Evolutionary conservation across 2,113 vertebrate species (phyloP), one percentile per base, ranked within the genome.

Genomic region (Burhinus oedicnemus): DNA sequence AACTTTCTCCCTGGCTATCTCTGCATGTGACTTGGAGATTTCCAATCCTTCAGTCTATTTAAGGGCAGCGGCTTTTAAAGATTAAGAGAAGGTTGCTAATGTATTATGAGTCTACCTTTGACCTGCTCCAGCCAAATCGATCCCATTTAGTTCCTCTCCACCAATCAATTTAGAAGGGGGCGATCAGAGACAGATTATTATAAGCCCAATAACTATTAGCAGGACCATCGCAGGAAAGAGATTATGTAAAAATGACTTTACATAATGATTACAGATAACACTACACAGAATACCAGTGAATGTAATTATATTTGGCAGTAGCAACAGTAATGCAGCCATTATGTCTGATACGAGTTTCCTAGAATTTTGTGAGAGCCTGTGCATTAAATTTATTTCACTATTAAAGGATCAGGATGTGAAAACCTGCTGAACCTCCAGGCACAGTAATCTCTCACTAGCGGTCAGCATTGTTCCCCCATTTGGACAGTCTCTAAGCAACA

Each of bases 241-340:
- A 76, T 91, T 89, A 76, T 89, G 51, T 93, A 82, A 45, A 94
- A 95, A 77, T 94, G 49, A 80, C 70, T 89, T 80, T 30, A 93
- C 70, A 38, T 95, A 86, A 93, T 72, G 89, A 87, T 94, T 95
- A 85, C 81, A 91, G 87, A 90, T 94, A 95, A 45, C 54, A 27
- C 49, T 70, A 51, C 45, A 52, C 15, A 26, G 27, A 79, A 38
- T 60, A 62, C 61, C 45, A 68, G 29, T 72, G 66, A 90, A 92
- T 52, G 65, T 72, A 95, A 91, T 95, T 95, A 65, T 76, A 61
- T 92, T 91, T 71, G 83, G 91, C 86, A 89, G 40, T 75, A 78
- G 44, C 80, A 92, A 75, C 72, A 92, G 61, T 91, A 91, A 95
- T 91, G 45, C 58, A 74, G 52, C 87, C 70, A 72, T 94, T 93